A percentile compares a stretch with the other conserved stretches of the same genome.
phyloP scores from a whole-genome alignment of 2,113 vertebrate species.

The Oreotrochilus melanogaster region DNA sequence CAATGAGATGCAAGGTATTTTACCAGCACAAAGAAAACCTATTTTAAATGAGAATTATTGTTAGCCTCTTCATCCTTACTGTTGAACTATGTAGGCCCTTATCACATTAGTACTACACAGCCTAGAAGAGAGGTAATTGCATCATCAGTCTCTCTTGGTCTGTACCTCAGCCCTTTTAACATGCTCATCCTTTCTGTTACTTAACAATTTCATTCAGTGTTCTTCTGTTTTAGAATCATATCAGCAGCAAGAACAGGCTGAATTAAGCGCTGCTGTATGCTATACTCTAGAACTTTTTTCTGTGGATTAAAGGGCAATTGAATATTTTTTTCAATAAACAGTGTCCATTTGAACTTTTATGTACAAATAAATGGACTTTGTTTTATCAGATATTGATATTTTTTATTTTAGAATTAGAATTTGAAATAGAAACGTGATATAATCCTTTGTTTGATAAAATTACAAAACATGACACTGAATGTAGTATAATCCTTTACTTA shows the following conservation, averaged over 20 bases:
- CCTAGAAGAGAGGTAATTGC: slow-evolving; percentile 45
- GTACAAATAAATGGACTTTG: background rate
- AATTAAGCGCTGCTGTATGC: background rate
- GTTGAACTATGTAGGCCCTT: slow-evolving; percentile 38
- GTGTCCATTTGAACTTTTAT: background rate
- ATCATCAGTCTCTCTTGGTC: slow-evolving; percentile 43
- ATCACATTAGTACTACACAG: background rate
- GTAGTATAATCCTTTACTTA: background rate
- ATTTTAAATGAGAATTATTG: slow-evolving; percentile 53
- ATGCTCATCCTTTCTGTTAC: slow-evolving; percentile 47
- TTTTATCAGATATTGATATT: background rate
- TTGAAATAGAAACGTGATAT: background rate
- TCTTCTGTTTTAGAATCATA: slow-evolving; percentile 20
- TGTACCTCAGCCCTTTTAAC: slow-evolving; percentile 50
- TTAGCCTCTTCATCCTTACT: slow-evolving; percentile 40
- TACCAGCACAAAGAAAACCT: slow-evolving; percentile 25
- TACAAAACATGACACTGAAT: background rate
- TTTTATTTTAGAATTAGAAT: background rate
- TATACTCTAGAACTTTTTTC: background rate
- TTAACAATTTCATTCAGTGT: slow-evolving; percentile 65
- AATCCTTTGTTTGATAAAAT: background rate
- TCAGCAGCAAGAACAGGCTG: background rate
- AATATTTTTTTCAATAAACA: background rate
- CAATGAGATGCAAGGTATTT: slow-evolving; percentile 18
- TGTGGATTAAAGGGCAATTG: background rate